Percentiles rank a stretch among this genome's conserved stretches.
phyloP scores from a whole-genome alignment of 2,797 vertebrate genomes.

The Myotis myotis region DNA sequence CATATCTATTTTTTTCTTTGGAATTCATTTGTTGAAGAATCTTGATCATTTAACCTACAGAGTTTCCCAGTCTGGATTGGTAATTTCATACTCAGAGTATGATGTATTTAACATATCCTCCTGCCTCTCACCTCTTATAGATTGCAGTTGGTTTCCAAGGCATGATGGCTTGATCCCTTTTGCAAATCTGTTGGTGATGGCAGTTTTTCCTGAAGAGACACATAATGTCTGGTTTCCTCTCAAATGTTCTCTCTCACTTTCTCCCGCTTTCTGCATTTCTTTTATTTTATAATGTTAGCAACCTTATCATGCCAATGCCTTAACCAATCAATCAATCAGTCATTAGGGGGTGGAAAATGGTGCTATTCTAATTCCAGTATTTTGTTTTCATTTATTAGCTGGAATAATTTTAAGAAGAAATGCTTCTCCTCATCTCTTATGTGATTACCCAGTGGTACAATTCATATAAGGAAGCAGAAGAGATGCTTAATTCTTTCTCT shows the following conservation, averaged over 20 bases:
- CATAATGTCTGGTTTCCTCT: background rate
- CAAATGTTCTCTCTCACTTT: too few relatives aligned
- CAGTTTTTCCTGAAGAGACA: background rate
- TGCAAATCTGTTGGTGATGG: background rate
- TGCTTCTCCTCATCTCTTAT: background rate
- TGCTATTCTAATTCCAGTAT: background rate
- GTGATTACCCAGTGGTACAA: background rate
- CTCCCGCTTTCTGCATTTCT: background rate
- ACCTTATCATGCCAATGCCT: background rate
- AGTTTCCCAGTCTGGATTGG: background rate
- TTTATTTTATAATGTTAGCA: background rate
- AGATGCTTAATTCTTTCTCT: background rate
- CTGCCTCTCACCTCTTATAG: background rate
- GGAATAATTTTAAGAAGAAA: background rate
- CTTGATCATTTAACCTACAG: background rate
- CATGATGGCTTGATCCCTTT: background rate
- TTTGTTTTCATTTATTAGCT: constrained; percentile 13
- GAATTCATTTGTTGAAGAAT: background rate
- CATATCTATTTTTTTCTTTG: background rate
- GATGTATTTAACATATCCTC: background rate
- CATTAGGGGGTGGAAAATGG: background rate
- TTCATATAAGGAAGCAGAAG: background rate
- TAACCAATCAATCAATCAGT: background rate
- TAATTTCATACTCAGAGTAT: background rate
- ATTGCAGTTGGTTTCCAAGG: background rate